Conservation (phyloP, 2,113 vertebrate species). For the Silurus meridionalis region DNA sequence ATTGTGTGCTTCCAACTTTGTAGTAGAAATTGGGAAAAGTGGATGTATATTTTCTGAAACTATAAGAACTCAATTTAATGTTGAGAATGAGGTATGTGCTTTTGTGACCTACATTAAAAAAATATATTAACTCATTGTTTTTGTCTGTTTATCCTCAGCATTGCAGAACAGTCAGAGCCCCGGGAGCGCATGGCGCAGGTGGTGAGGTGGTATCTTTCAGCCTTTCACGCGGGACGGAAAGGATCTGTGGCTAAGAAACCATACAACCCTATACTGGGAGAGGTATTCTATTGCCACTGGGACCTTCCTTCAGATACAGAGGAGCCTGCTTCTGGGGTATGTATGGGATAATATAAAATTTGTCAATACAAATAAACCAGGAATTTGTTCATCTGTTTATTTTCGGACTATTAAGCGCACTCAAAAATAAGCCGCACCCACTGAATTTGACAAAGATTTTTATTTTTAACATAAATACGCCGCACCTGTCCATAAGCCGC, state of each 20-base stretch:
- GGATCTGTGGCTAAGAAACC: conserved; percentile 98
- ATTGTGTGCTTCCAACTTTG: not conserved
- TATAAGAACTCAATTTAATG: not conserved
- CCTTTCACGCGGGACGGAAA: conserved; percentile 98
- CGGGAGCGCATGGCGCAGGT: conserved; percentile 94
- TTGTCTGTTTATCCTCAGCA: conserved; percentile 68
- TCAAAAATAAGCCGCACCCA: too few relatives aligned
- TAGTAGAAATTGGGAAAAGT: not conserved
- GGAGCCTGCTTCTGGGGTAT: conserved; percentile 69
- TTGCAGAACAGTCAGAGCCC: conserved; percentile 90
- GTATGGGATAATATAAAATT: conserved; percentile 27
- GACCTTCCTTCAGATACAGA: conserved; percentile 83
- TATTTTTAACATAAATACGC: too few relatives aligned
- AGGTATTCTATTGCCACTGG: conserved; percentile 97
- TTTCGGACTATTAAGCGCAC: not conserved
- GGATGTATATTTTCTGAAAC: not conserved
- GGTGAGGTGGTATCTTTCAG: conserved; percentile 97
- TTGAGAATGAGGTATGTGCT: not conserved
- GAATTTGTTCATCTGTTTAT: not conserved
- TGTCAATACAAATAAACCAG: not conserved
- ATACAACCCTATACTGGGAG: conserved; percentile 96
- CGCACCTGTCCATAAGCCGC: too few relatives aligned
- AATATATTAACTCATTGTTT: not conserved
- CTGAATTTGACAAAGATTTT: too few relatives aligned
- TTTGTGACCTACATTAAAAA: too few relatives aligned